Percentiles rank a stretch among this genome's conserved stretches.
Conservation (phyloP, 2,113 vertebrate species). For the Dicentrarchus labrax region DNA sequence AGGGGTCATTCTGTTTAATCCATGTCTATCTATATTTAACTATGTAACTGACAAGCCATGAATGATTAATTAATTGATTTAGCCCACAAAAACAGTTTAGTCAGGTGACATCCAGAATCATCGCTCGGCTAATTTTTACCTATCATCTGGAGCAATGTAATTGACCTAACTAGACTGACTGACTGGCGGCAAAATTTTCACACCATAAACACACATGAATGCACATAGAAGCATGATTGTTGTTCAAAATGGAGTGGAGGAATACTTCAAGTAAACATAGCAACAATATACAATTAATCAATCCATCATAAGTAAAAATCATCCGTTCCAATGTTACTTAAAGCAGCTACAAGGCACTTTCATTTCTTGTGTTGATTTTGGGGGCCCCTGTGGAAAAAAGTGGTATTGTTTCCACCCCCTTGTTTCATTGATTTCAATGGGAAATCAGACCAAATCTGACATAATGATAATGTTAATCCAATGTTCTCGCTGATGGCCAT, state of each 20-base stretch:
- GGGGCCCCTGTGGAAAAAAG: no score
- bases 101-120: slow-evolving; percentile 7
- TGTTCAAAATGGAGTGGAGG: not conserved
- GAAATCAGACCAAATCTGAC: no score
- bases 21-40: slow-evolving; percentile 1
- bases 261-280: not conserved
- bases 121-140: slow-evolving; percentile 7
- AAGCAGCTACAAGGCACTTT: no score
- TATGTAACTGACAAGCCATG: not conserved
- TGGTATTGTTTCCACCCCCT: no score
- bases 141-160: not conserved
- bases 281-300: not conserved
- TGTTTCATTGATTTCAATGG: no score
- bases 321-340: not conserved
- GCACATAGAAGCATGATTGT: not conserved
- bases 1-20: not conserved
- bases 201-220: not conserved
- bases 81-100: not conserved
- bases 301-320: not conserved
- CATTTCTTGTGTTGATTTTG: no score
- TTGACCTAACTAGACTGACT: slow-evolving; percentile 5
- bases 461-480: no score
- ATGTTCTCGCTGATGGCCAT: no score
- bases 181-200: not conserved
- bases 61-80: not conserved